Evolutionary conservation across 2,888 invertebrate genomes (phyloP), one percentile per base, ranked within the genome.

Genomic region (Andrena bicolor): DNA sequence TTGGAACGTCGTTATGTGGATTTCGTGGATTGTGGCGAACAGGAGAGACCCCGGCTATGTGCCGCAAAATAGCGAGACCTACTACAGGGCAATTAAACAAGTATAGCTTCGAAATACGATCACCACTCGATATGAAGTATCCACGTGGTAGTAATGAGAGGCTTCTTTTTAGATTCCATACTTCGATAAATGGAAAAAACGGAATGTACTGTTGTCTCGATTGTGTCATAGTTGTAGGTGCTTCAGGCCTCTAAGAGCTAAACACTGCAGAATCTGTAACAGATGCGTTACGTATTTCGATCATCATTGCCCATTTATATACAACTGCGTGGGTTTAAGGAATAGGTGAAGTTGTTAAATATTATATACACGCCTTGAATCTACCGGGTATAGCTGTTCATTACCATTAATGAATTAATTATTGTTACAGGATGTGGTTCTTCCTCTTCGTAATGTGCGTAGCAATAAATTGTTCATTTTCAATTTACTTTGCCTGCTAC

Each of bases 261-360:
- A 98, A 93, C 98, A 99, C 93, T 99, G 99, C 90, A 96, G 98
- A 66, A 96, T 98, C 72, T 99, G 98, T 94, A 98, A 98, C 92
- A 96, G 98, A 76, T 98, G 98, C 92, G 97, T 98, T 2, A 96
- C 96, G 2, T 98, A 98, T 93, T 98, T 98, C 92, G 98, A 99
- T 93, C 98, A 99, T 94, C 98, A 99, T 93, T 99, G 99, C 93
- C 98, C 98, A 0, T 99, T 98, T 93, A 98, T 99, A 89, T 98
- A 98, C 94, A 99, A 99, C 93, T 99, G 99, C 93, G 98, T 99
- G 23, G 99, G 99, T 0, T 95, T 98, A 53, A 96, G 97, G 80
- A 99, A 99, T 94, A 96, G 96, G 96, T 95, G 90, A 88, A 26
- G 8, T 13, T 28, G 60, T 6, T 35, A 56, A 10, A 13, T 70